Evolutionary conservation across 1,140 invertebrate genomes (phyloP).

Genomic region (Coelopa frigida): DNA sequence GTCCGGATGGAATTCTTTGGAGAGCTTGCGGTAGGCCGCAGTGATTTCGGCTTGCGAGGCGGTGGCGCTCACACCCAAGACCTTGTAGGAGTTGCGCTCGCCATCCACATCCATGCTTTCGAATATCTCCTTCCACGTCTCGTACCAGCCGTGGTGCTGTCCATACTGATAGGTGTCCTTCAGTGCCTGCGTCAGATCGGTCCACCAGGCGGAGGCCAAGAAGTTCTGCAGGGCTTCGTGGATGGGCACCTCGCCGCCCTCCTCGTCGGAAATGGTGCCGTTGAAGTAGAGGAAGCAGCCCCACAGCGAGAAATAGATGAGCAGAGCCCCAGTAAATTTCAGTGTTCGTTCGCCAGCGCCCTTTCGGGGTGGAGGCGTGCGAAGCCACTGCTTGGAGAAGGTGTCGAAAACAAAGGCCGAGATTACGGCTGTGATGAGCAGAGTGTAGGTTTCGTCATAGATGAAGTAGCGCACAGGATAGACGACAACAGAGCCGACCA

Average conservation of each 20-base stretch:
- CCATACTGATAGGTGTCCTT: conserved; percentile 67
- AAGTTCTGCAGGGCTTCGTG: conserved; percentile 85
- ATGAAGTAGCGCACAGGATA: conserved; percentile 60
- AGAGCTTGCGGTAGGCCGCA: conserved; percentile 68
- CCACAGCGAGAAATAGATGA: conserved; percentile 69
- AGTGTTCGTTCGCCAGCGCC: conserved; percentile 44
- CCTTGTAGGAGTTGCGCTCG: conserved; percentile 83
- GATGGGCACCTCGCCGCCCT: conserved; percentile 80
- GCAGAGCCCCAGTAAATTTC: conserved; percentile 52
- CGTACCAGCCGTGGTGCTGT: conserved; percentile 72
- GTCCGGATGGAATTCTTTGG: conserved; percentile 87
- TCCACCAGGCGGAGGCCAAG: conserved; percentile 77
- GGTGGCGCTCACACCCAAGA: conserved; percentile 65
- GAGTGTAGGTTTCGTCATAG: conserved; percentile 60
- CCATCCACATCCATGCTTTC: conserved; percentile 81
- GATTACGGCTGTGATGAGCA: conserved; percentile 57
- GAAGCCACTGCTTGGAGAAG: conserved; percentile 69
- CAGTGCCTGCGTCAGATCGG: conserved; percentile 65
- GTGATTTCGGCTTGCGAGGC: conserved; percentile 83
- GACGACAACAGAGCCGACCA: conserved; percentile 60
- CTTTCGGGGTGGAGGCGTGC: conserved; percentile 52
- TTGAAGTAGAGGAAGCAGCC: conserved; percentile 82
- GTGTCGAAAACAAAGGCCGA: conserved; percentile 62
- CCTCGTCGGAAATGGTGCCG: conserved; percentile 73
- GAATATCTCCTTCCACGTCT: conserved; percentile 79